Percentiles rank a stretch among this genome's conserved stretches.
Conservation (phyloP, 2,888 invertebrate species). For the Cephus nigrinus region DNA sequence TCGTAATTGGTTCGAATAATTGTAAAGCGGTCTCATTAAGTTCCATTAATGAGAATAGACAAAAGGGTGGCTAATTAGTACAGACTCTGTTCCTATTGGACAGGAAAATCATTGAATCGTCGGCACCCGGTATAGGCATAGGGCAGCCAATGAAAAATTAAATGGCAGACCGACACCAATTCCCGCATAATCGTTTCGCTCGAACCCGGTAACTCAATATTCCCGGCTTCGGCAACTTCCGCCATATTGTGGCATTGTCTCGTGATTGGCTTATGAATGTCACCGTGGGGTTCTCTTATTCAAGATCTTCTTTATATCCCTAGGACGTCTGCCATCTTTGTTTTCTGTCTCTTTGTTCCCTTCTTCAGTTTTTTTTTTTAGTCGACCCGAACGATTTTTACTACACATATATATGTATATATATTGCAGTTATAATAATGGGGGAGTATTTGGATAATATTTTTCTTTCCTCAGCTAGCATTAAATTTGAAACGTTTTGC, state of each 20-base stretch:
- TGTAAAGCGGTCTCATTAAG: background rate
- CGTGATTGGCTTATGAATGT: slow-evolving; percentile 15
- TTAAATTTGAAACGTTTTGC: background rate
- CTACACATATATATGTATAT: background rate
- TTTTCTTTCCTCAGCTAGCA: background rate
- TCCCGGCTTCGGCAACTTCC: slow-evolving; percentile 10
- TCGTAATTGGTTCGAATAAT: background rate
- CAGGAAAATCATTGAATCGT: background rate
- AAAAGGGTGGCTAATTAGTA: background rate
- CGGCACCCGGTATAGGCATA: background rate
- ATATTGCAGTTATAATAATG: background rate
- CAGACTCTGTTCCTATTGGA: background rate
- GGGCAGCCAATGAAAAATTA: slow-evolving; percentile 2
- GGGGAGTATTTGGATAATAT: background rate
- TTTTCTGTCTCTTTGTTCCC: background rate
- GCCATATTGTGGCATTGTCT: slow-evolving; percentile 12
- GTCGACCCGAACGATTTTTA: background rate
- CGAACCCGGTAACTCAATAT: slow-evolving; percentile 9
- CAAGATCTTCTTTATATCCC: background rate
- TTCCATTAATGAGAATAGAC: background rate
- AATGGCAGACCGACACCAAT: background rate
- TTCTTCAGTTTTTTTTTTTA: background rate
- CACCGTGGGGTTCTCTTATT: slow-evolving; percentile 1
- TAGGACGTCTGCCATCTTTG: background rate
- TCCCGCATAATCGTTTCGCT: slow-evolving; percentile 3